Base-by-base conservation (phyloP, 2,797 vertebrate species). In the Momotus momota region DNA sequence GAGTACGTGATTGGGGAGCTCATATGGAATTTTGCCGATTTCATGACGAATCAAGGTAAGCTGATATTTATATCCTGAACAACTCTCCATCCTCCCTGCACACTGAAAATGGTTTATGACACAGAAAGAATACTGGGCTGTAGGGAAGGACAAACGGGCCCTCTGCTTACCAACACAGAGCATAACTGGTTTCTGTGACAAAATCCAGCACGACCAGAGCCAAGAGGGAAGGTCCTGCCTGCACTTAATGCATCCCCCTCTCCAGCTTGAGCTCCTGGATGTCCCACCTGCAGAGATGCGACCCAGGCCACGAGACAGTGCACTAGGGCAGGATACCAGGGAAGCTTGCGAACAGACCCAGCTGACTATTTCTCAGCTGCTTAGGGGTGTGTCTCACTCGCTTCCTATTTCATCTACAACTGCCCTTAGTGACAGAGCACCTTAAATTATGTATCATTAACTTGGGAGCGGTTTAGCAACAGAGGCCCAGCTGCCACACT, bases 11-110 rank as follows among this genome's bases (percentile, higher is more conserved):
- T 99, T 0, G 99, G 99, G 35, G 99, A 99, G 95, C 99, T 99
- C 95, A 99, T 99, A 96, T 99, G 99, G 99, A 99, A 99, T 92
- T 99, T 99, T 93, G 99, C 99, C 0, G 99, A 99, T 96, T 99
- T 99, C 96, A 99, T 99, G 99, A 99, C 99, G 0, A 80, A 92
- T 54, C 99, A 99, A 97, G 96, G 99, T 99, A 98, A 97, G 97
- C 92, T 89, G 26, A 0, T 48, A 7, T 49, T 90, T 49, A 5
- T 15, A 19, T n/a, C 64, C 73, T 35, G 6, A 77, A 43, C 48
- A 73, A 38, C 64, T 66, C 48, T 15, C 72, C 82, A 21, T 49
- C 77, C 31, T 93, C 78, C 40, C 41, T 73, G 43, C 43, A 49
- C 43, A 16, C 23, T 60, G 10, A 29, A 69, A 62, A 21, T 27